These are phyloP conservation scores for Peromyscus polionotus DNA, from an alignment of 2,113 vertebrate genomes.

Conservation along the genomic window DNA sequence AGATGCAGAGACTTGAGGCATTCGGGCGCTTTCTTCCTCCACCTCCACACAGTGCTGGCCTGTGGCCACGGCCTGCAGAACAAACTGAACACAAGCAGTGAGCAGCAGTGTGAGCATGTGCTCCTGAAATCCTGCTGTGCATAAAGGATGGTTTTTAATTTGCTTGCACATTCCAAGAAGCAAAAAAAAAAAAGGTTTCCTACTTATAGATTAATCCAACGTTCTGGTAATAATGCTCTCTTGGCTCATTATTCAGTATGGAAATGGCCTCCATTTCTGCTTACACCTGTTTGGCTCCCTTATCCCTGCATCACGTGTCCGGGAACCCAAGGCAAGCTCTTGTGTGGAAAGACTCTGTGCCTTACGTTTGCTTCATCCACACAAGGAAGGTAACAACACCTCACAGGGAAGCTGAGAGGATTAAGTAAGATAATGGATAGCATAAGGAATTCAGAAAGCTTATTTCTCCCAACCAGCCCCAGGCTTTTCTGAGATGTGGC, in stretches of 20 bases:
- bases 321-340: neutral
- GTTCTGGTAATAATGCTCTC: conserved; percentile 45
- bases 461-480: conserved; percentile 39
- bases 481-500: neutral
- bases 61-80: neutral
- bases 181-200: neutral
- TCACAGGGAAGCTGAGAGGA: neutral
- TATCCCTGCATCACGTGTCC: neutral
- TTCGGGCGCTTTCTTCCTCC: neutral
- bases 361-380: neutral
- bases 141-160: conserved; percentile 65
- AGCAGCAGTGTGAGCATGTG: neutral
- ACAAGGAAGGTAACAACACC: conserved; percentile 5
- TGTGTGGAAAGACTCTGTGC: neutral
- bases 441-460: conserved; percentile 9
- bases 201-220: conserved; percentile 54
- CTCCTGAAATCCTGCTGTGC: conserved; percentile 54
- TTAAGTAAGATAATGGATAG: conserved; percentile 34
- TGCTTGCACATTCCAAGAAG: neutral
- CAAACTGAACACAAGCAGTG: conserved; percentile 42
- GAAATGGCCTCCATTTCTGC: conserved; percentile 38
- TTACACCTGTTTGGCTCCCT: conserved; percentile 37
- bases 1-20: conserved; percentile 3
- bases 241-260: conserved; percentile 13
- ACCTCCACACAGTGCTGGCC: neutral